Percentiles rank a stretch among this genome's conserved stretches.
These are phyloP conservation scores for Heliopora coerulea DNA, from an alignment of 92 coral and sea anemone genomes.

Conservation along the genomic window DNA sequence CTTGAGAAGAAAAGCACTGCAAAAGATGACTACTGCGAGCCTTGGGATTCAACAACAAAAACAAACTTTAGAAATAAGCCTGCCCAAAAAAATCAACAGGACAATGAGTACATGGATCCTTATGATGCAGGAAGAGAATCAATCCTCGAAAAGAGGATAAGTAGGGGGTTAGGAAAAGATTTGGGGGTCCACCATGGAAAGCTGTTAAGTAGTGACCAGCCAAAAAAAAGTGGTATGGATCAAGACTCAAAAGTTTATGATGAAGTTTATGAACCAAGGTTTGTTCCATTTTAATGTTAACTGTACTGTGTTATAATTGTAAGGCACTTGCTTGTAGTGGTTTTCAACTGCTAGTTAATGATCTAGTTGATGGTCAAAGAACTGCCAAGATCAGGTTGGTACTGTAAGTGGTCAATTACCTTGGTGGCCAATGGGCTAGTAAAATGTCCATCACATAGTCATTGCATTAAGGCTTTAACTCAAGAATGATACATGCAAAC, in stretches of 20 bases:
- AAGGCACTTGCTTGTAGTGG: too few species aligned
- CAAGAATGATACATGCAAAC: too few species aligned
- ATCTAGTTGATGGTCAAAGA: too few species aligned
- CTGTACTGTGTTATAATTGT: too few species aligned
- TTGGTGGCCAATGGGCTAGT: too few species aligned
- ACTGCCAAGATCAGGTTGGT: too few species aligned
- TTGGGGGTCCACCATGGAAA: neutral
- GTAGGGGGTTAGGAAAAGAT: slow-evolving; percentile 18
- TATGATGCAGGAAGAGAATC: slow-evolving; percentile 76
- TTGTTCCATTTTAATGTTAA: neutral
- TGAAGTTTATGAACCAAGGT: slow-evolving; percentile 35
- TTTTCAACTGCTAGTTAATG: too few species aligned
- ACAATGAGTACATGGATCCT: slow-evolving; percentile 91
- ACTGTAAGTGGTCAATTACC: too few species aligned
- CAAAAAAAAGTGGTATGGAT: slow-evolving; percentile 6
- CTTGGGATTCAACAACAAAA: slow-evolving; percentile 57
- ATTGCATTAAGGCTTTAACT: too few species aligned
- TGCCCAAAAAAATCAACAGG: slow-evolving; percentile 23
- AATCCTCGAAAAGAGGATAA: slow-evolving; percentile 23
- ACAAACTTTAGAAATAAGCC: slow-evolving; percentile 32
- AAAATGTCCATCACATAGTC: too few species aligned
- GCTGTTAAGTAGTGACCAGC: slow-evolving; percentile 9
- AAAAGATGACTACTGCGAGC: slow-evolving; percentile 64
- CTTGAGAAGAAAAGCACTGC: slow-evolving; percentile 10
- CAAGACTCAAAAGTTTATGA: slow-evolving; percentile 8